Evolutionary conservation across 2,888 invertebrate species (phyloP).

Genomic region (Drosophila niveifrons): DNA sequence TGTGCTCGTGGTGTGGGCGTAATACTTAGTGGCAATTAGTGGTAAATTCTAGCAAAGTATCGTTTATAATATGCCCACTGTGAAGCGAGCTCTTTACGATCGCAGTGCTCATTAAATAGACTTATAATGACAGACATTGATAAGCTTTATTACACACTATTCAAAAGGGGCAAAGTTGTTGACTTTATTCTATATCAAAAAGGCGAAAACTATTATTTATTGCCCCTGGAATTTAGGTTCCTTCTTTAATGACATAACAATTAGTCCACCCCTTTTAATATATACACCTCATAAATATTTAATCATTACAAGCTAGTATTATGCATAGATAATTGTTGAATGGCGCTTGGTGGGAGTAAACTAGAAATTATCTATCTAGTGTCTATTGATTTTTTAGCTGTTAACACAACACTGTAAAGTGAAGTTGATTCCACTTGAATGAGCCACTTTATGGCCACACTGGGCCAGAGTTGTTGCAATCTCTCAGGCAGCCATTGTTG

Average conservation of each 20-base stretch:
- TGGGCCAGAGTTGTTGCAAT: constrained; percentile 36
- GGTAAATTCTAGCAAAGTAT: constrained; percentile 20
- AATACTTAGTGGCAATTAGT: constrained; percentile 53
- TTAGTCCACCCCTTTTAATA: neutral
- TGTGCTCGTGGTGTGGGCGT: constrained; percentile 41
- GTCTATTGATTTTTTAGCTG: constrained; percentile 16
- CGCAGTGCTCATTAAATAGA: neutral
- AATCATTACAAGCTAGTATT: neutral
- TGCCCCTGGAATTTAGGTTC: neutral
- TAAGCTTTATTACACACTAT: neutral
- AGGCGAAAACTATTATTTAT: neutral
- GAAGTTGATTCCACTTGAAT: constrained; percentile 28
- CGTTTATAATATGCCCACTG: constrained; percentile 22
- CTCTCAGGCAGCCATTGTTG: constrained; percentile 50
- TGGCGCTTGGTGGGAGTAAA: constrained; percentile 15
- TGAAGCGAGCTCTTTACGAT: constrained; percentile 24
- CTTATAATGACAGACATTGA: neutral
- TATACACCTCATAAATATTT: neutral
- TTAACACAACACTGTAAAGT: constrained; percentile 12
- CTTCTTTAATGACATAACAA: constrained; percentile 1
- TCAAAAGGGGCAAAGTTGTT: neutral
- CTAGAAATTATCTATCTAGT: neutral
- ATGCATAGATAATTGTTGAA: constrained; percentile 7
- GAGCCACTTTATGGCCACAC: constrained; percentile 24
- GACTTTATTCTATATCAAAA: neutral